phyloP scores from a whole-genome alignment of 2,797 vertebrate species.

The Denticeps clupeoides region DNA sequence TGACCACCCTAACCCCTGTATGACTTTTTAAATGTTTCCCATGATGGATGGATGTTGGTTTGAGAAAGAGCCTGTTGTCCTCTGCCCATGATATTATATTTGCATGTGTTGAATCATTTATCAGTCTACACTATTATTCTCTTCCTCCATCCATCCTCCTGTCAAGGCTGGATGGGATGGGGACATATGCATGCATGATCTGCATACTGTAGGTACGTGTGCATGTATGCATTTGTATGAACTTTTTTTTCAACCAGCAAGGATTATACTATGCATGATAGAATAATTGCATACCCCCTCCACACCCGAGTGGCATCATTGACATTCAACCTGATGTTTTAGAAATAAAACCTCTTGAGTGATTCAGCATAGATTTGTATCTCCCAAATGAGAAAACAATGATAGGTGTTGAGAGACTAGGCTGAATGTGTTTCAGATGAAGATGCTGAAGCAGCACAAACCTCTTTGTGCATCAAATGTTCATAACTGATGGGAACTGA shows the following conservation, averaged over 20 bases:
- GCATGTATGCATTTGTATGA: constrained; percentile 3
- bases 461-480: too few species aligned
- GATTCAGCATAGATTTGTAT: too few species aligned
- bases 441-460: too few species aligned
- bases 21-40: constrained; percentile 12
- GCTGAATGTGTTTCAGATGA: too few species aligned
- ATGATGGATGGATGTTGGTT: constrained; percentile 19
- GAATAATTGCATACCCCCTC: too few species aligned
- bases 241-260: not conserved
- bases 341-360: too few species aligned
- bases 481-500: too few species aligned
- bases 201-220: not conserved
- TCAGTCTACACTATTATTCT: constrained; percentile 37
- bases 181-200: constrained; percentile 12
- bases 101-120: constrained; percentile 39
- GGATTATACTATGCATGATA: too few species aligned
- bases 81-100: constrained; percentile 33
- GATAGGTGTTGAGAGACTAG: too few species aligned
- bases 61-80: constrained; percentile 12
- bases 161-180: constrained; percentile 19
- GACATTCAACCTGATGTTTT: not conserved
- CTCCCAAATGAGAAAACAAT: too few species aligned
- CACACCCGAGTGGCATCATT: not conserved
- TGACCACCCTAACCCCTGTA: not conserved
- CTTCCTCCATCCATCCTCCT: constrained; percentile 34